These are phyloP conservation scores for Miniopterus natalensis DNA, from an alignment of 2,113 vertebrate genomes.

Conservation along the genomic window DNA sequence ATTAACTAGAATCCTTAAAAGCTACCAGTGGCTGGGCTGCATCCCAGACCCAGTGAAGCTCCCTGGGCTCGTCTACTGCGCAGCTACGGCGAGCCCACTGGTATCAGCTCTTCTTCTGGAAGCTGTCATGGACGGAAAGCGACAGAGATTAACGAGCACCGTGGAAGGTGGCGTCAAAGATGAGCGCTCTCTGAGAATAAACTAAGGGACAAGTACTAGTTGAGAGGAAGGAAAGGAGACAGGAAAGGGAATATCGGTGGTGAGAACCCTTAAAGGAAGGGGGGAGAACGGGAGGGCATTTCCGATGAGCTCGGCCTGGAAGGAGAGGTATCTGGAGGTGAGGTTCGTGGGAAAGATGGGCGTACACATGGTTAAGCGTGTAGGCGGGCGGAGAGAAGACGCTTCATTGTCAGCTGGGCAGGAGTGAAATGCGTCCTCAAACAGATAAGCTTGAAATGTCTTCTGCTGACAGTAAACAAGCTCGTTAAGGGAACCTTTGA, in stretches of 20 bases:
- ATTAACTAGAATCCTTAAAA: background rate
- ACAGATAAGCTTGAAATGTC: slow-evolving; percentile 45
- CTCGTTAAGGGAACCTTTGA: slow-evolving; percentile 31
- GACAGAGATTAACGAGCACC: too few species aligned
- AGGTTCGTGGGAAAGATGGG: slow-evolving; percentile 13
- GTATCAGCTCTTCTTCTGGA: background rate
- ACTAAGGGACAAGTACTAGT: background rate
- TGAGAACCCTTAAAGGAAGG: background rate
- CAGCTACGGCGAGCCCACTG: background rate
- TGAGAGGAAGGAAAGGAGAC: background rate
- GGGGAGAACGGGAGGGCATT: background rate
- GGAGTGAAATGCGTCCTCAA: slow-evolving; percentile 68
- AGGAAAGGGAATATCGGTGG: background rate
- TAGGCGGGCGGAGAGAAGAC: slow-evolving; percentile 20
- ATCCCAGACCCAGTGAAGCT: background rate
- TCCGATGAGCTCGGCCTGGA: background rate
- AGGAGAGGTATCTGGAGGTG: background rate
- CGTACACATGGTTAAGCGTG: background rate
- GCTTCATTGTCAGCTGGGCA: slow-evolving; percentile 53
- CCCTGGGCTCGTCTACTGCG: fast-evolving
- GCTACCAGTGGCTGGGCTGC: background rate
- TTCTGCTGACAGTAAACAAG: slow-evolving; percentile 66
- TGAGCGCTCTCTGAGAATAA: background rate
- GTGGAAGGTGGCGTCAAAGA: background rate
- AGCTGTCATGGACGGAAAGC: background rate